Conservation (phyloP, 2,797 vertebrate species). For the Siniperca obscura region DNA sequence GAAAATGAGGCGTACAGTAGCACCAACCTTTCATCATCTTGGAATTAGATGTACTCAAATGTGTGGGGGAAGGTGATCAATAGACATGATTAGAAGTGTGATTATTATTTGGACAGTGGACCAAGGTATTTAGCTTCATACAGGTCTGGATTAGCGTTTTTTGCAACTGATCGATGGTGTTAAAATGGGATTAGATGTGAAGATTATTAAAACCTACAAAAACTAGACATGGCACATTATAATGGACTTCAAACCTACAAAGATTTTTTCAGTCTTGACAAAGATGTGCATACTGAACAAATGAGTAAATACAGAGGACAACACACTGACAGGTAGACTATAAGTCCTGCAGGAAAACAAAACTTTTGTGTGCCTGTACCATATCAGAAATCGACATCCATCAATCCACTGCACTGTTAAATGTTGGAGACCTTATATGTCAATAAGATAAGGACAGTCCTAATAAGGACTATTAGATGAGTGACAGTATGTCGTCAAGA, state of each 20-base stretch:
- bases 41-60: slow-evolving; percentile 19
- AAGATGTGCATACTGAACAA: not conserved
- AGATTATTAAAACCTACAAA: slow-evolving; percentile 6
- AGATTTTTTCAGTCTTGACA: not conserved
- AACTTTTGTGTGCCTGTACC: not conserved
- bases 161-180: not conserved
- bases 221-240: not conserved
- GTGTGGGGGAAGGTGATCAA: slow-evolving; percentile 23
- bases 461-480: not conserved
- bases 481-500: not conserved
- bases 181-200: slow-evolving; percentile 14
- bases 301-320: not conserved
- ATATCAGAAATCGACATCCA: slow-evolving; percentile 1
- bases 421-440: not conserved
- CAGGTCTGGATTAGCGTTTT: not conserved
- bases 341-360: not conserved
- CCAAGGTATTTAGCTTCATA: not conserved
- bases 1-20: not conserved
- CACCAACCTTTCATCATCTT: slow-evolving; percentile 29
- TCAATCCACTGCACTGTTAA: not conserved
- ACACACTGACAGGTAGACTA: not conserved
- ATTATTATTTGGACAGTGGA: slow-evolving; percentile 10
- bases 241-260: not conserved
- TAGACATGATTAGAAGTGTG: slow-evolving; percentile 25
- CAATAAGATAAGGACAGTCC: not conserved